Evolutionary conservation across 2,888 invertebrate genomes (phyloP).

Genomic region (Orgyia antiqua): DNA sequence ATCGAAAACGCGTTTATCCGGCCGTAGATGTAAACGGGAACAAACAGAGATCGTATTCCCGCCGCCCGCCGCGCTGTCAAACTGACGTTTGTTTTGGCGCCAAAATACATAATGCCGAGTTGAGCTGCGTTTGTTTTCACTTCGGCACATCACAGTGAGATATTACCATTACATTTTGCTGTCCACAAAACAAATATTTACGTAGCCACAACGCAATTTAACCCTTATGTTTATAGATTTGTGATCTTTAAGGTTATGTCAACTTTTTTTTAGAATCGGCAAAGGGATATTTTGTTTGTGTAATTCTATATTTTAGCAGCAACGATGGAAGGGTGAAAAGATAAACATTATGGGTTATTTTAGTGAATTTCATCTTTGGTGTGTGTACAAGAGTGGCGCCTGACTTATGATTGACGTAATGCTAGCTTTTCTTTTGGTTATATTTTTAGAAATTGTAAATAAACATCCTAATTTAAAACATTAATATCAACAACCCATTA

Average conservation of each 20-base stretch:
- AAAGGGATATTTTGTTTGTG: conserved; percentile 47
- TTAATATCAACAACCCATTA: background rate
- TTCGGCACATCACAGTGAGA: conserved; percentile 63
- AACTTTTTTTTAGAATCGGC: conserved; percentile 13
- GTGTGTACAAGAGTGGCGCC: conserved; percentile 70
- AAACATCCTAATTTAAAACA: background rate
- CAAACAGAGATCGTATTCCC: conserved; percentile 71
- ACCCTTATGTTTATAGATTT: conserved; percentile 28
- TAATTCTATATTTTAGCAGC: conserved; percentile 75
- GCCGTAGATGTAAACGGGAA: conserved; percentile 59
- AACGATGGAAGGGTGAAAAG: conserved; percentile 74
- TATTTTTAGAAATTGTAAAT: conserved; percentile 18
- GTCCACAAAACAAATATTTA: conserved; percentile 41
- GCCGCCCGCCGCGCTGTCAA: conserved; percentile 76
- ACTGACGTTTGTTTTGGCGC: conserved; percentile 78
- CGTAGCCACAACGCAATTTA: conserved; percentile 31
- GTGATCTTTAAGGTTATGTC: conserved; percentile 11
- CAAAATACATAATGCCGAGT: conserved; percentile 76
- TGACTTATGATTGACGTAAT: conserved; percentile 56
- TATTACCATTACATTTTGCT: conserved; percentile 30
- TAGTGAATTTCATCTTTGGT: conserved; percentile 70
- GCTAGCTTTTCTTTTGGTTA: conserved; percentile 40
- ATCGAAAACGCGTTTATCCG: conserved; percentile 72
- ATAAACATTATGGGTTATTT: conserved; percentile 72
- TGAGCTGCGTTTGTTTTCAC: conserved; percentile 73